Evolutionary conservation across 2,113 vertebrate species (phyloP).

Genomic region (Delphinapterus leucas): DNA sequence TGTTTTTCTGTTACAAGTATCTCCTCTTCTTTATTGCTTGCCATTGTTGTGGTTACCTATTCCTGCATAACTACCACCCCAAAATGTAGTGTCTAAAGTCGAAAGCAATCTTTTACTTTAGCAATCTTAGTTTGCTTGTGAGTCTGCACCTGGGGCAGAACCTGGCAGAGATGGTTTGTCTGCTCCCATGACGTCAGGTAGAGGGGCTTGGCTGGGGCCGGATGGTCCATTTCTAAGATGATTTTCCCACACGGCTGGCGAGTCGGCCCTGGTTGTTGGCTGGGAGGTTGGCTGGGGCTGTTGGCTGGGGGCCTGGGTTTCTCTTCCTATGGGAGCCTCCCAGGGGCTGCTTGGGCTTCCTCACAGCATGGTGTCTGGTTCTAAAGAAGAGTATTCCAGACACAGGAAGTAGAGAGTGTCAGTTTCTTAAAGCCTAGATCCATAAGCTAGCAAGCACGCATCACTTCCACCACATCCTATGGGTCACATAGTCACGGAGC

Average conservation of each 20-base stretch:
- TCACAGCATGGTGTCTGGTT: background rate
- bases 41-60: accelerated
- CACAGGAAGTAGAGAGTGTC: accelerated
- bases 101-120: accelerated
- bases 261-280: background rate
- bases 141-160: no score
- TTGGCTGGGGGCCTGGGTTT: background rate
- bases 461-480: accelerated
- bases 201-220: accelerated
- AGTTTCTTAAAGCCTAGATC: background rate
- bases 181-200: accelerated
- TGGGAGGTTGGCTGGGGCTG: background rate
- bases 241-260: no score
- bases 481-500: accelerated
- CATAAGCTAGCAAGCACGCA: accelerated
- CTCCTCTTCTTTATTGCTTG: no score
- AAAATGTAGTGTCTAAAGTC: accelerated
- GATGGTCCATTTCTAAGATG: accelerated
- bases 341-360: background rate
- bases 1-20: background rate
- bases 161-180: background rate
- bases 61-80: accelerated
- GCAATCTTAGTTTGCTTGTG: background rate
- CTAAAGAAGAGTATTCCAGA: background rate
- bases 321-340: background rate